Conservation (phyloP, 1,140 invertebrate genomes). For the Papilio polytes region DNA sequence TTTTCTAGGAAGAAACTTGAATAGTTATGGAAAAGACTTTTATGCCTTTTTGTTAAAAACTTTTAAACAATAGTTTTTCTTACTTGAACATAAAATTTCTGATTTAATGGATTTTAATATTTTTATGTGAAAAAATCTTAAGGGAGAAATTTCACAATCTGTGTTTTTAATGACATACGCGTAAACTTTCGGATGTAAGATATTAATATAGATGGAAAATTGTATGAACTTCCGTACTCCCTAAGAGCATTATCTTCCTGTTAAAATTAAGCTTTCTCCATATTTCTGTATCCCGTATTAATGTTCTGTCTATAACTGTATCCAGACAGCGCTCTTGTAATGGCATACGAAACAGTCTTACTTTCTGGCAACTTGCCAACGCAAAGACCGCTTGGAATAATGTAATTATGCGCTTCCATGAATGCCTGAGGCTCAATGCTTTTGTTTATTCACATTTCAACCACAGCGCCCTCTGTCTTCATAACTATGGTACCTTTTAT, state of each 20-base stretch:
- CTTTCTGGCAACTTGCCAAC: slow-evolving; percentile 37
- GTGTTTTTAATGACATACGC: no score
- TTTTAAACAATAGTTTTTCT: slow-evolving; percentile 9
- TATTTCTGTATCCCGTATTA: background rate
- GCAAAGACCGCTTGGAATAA: slow-evolving; percentile 24
- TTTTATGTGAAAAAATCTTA: background rate
- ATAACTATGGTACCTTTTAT: slow-evolving; percentile 10
- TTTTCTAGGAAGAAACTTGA: slow-evolving; percentile 10
- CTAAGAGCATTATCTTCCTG: background rate
- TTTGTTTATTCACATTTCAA: slow-evolving; percentile 31
- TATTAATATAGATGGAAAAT: no score
- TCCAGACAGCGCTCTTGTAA: slow-evolving; percentile 12
- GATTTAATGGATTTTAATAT: background rate
- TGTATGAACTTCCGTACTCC: background rate
- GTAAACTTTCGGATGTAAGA: no score
- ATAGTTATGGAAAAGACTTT: background rate
- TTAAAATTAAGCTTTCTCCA: background rate
- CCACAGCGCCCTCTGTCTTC: background rate
- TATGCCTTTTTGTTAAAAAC: background rate
- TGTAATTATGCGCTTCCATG: slow-evolving; percentile 36
- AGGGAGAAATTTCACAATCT: background rate
- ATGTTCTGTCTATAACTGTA: slow-evolving; percentile 15
- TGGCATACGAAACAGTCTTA: slow-evolving; percentile 29
- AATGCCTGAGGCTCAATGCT: slow-evolving; percentile 15
- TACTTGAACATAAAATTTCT: background rate